These are phyloP conservation scores for Porites divaricata DNA, from an alignment of 92 coral and sea anemone species.

Conservation along the genomic window DNA sequence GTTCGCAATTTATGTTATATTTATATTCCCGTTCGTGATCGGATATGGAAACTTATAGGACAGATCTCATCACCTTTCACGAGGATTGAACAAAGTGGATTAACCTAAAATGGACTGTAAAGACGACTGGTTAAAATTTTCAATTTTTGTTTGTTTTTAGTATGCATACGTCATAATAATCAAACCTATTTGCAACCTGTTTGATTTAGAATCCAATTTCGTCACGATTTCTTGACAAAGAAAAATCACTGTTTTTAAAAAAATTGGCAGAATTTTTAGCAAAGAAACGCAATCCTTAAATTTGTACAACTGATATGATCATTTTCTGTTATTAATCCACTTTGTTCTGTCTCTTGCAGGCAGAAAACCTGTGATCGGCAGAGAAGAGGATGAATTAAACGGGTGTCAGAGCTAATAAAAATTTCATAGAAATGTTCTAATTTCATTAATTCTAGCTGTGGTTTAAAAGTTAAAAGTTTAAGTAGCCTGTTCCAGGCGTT, in stretches of 20 bases:
- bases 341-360: conserved; percentile 99
- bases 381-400: conserved; percentile 42
- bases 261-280: background rate
- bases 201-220: too few relatives aligned
- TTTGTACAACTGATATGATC: conserved; percentile 10
- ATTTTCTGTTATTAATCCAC: conserved; percentile 86
- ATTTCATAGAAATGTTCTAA: background rate
- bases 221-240: background rate
- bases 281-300: background rate
- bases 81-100: conserved; percentile 50
- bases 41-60: too few relatives aligned
- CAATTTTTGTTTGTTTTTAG: too few relatives aligned
- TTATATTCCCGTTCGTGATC: too few relatives aligned
- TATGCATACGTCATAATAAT: background rate
- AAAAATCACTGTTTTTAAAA: background rate
- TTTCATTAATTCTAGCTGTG: too few relatives aligned
- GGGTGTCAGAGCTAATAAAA: conserved; percentile 11
- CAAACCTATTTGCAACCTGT: background rate
- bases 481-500: too few relatives aligned
- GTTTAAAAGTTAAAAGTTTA: too few relatives aligned
- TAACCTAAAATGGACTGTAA: background rate
- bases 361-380: conserved; percentile 88
- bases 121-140: background rate
- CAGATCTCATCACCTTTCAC: background rate
- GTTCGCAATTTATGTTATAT: too few relatives aligned